Conservation (phyloP, 1,140 invertebrate species). For the Drosophila auraria region DNA sequence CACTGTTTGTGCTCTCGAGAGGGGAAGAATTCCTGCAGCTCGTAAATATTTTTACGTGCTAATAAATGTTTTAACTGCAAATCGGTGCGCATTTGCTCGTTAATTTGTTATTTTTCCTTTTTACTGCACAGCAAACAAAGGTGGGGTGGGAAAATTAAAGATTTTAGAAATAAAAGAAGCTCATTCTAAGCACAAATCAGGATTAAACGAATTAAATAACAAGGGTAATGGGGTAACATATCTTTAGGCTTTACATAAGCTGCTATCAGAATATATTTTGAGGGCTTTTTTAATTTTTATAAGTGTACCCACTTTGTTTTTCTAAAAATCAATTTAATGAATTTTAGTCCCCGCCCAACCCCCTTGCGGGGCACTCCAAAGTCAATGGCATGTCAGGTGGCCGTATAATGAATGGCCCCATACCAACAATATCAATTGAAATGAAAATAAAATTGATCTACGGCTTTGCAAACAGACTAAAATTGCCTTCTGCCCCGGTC, state of each 20-base stretch:
- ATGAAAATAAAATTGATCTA: constrained; percentile 55
- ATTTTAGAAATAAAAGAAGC: no score
- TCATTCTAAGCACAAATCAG: no score
- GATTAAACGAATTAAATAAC: no score
- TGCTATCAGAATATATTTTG: not conserved
- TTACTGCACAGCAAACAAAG: not conserved
- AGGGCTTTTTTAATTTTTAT: not conserved
- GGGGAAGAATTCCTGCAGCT: constrained; percentile 7
- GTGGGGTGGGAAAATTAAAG: no score
- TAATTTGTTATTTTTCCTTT: constrained; percentile 27
- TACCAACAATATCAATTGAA: constrained; percentile 32
- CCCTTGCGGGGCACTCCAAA: constrained; percentile 26
- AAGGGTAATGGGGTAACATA: no score
- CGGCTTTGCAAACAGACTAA: constrained; percentile 5
- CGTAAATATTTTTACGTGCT: constrained; percentile 61
- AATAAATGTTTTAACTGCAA: constrained; percentile 69
- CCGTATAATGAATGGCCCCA: constrained; percentile 41
- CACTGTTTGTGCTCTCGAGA: not conserved
- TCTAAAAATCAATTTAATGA: constrained; percentile 23
- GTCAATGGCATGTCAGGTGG: constrained; percentile 57
- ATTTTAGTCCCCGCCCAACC: not conserved
- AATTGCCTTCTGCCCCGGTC: not conserved
- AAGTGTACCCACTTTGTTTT: constrained; percentile 3
- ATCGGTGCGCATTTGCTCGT: constrained; percentile 36
- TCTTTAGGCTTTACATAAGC: no score